Conservation (phyloP, 2,888 invertebrate species). For the Phortica okadai region DNA sequence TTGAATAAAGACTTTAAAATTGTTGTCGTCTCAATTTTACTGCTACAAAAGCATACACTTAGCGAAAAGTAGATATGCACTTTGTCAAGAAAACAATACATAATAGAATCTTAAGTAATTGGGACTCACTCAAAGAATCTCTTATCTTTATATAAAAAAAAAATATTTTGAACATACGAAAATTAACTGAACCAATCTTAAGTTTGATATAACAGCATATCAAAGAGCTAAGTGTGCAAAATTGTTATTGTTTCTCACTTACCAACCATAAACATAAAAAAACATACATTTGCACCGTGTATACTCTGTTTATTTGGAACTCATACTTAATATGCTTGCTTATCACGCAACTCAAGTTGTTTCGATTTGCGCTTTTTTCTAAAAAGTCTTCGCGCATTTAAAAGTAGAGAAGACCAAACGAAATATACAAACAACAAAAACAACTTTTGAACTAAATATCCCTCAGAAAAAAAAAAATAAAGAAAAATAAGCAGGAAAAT, state of each 20-base stretch:
- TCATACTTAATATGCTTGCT: background rate
- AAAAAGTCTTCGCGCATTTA: conserved; percentile 18
- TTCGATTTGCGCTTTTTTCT: conserved; percentile 2
- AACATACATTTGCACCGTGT: background rate
- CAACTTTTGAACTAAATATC: conserved; percentile 26
- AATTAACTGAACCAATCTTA: no score
- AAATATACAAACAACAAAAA: conserved; percentile 9
- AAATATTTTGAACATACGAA: no score
- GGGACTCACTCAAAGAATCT: no score
- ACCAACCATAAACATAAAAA: background rate
- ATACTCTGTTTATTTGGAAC: conserved; percentile 21
- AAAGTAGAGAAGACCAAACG: background rate
- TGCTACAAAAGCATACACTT: background rate
- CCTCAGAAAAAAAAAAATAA: conserved; percentile 2
- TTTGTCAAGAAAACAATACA: background rate
- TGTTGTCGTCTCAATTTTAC: background rate
- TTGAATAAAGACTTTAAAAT: conserved; percentile 16
- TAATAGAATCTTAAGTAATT: no score
- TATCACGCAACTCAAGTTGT: conserved; percentile 3
- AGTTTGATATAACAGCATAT: no score
- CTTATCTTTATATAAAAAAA: no score
- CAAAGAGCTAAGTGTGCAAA: background rate
- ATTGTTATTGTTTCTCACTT: background rate
- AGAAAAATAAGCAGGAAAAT: background rate
- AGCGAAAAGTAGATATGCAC: background rate